A percentile compares a stretch with the other conserved stretches of the same genome.
Conservation (phyloP, 2,888 invertebrate species). For the Lissocephala sabroskyi region DNA sequence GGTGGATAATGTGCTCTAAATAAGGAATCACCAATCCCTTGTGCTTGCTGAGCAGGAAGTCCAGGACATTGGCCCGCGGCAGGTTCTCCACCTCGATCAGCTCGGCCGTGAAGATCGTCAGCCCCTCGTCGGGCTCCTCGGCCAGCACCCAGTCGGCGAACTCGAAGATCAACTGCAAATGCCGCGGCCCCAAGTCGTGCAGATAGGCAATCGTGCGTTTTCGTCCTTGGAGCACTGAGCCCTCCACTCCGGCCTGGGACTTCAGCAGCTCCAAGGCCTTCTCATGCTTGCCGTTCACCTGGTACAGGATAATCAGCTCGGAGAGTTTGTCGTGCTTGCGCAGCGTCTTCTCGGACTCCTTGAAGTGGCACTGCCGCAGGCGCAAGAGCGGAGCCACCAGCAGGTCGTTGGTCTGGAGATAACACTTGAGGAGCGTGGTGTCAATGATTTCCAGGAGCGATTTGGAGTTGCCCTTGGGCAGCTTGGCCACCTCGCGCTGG, state of each 20-base stretch:
- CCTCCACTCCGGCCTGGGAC: conserved; percentile 78
- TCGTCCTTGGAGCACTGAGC: conserved; percentile 83
- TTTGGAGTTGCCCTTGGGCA: conserved; percentile 63
- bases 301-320: conserved; percentile 95
- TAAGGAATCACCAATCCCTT: conserved; percentile 90
- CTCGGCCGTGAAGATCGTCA: conserved; percentile 91
- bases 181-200: conserved; percentile 86
- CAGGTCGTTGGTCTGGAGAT: conserved; percentile 96
- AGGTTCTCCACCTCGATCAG: conserved; percentile 89
- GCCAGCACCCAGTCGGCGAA: conserved; percentile 94
- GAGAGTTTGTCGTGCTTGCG: conserved; percentile 90
- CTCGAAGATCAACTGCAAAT: conserved; percentile 91
- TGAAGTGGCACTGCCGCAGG: conserved; percentile 92
- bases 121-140: conserved; percentile 89
- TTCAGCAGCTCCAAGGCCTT: conserved; percentile 91
- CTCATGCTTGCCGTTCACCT: conserved; percentile 92
- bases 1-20: conserved; percentile 92
- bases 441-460: conserved; percentile 91
- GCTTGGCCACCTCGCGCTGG: conserved; percentile 71
- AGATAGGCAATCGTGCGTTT: conserved; percentile 92
- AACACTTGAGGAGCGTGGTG: conserved; percentile 96
- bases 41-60: conserved; percentile 88
- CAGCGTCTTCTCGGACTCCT: conserved; percentile 93
- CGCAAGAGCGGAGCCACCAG: conserved; percentile 92
- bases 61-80: conserved; percentile 89